Base-by-base conservation (phyloP, 2,797 vertebrate genomes). In the Acridotheres tristis region DNA sequence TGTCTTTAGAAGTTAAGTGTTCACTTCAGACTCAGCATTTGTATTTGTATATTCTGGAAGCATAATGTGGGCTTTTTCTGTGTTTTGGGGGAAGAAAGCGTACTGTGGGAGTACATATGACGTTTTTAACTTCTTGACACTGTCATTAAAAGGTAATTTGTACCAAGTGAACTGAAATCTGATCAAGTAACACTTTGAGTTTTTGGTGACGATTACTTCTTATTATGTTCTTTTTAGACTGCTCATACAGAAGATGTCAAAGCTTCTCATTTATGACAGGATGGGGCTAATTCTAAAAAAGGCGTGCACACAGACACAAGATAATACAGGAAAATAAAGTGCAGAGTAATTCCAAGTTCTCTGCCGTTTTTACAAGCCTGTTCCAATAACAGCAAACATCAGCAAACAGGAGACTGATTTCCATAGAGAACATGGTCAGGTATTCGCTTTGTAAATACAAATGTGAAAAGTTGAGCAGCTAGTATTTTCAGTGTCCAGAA, bases 291-390 rank as follows among this genome's bases (percentile, higher is more conserved):
- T 58, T 84, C 72, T 8, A 16, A 73, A 89, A 76, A 16, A 75
- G 7, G 5, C 2, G 1, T 7, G 10, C 22, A 45, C 0, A 1
- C 22, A 51, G 43, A 21, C 53, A n/a, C 18, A 53, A 51, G 59
- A 62, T 69, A 59, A 68, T 85, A 23, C n/a, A 42, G n/a, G 19
- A 58, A 76, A 63, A 62, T 45, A 11, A 50, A 68, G 10, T 15
- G n/a, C 40, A 36, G 51, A 78, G 51, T 78, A 47, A 62, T 89
- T 81, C 67, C 34, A 59, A 12, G 86, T 93, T 88, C 42, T 89
- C 13, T 29, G 27, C 27, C 40, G 7, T 57, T 91, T 83, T 68
- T 67, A 29, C 16, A 80, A 43, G 32, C 10, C 30, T 17, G 4
- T 76, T 85, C 16, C 27, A 65, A 17, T 53, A 74, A 42, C 0